These are phyloP conservation scores for Caenorhabditis virilis DNA, from an alignment of 2,888 invertebrate genomes.

Conservation along the genomic window DNA sequence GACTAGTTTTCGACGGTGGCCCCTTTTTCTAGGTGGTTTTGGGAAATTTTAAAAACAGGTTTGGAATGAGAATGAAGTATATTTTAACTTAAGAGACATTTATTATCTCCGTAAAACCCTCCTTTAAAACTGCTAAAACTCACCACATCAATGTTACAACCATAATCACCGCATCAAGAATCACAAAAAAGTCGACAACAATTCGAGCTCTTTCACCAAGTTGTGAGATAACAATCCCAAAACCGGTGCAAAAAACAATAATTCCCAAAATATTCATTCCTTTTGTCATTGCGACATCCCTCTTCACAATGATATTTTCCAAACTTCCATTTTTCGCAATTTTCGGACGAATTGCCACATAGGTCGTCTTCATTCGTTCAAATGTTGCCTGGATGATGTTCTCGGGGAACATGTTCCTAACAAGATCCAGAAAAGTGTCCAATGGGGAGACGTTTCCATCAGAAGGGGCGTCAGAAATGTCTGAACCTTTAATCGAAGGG, in stretches of 20 bases:
- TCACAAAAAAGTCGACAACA: slow-evolving; percentile 83
- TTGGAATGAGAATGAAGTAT: too few species aligned
- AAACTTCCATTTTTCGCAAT: slow-evolving; percentile 39
- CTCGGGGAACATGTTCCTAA: slow-evolving; percentile 90
- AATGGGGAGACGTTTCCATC: slow-evolving; percentile 71
- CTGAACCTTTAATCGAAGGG: slow-evolving; percentile 69
- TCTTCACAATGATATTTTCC: slow-evolving; percentile 30
- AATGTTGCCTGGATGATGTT: slow-evolving; percentile 83
- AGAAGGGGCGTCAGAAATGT: slow-evolving; percentile 43
- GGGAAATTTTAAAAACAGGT: too few species aligned
- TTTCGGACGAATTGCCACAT: slow-evolving; percentile 51
- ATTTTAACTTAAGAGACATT: too few species aligned
- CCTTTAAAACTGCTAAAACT: too few species aligned
- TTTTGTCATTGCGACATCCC: slow-evolving; percentile 36
- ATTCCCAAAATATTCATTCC: slow-evolving; percentile 74
- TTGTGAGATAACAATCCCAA: slow-evolving; percentile 88
- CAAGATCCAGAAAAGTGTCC: slow-evolving; percentile 86
- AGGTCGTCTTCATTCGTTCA: slow-evolving; percentile 66
- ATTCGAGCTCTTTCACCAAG: slow-evolving; percentile 73
- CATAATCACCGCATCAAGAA: slow-evolving; percentile 88
- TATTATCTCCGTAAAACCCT: too few species aligned
- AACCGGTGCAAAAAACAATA: slow-evolving; percentile 87
- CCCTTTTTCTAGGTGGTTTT: too few species aligned
- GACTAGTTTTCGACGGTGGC: too few species aligned
- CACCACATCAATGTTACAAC: slow-evolving; percentile 66